Evolutionary conservation across 2,113 vertebrate species (phyloP).

Genomic region (Caranx ignobilis): DNA sequence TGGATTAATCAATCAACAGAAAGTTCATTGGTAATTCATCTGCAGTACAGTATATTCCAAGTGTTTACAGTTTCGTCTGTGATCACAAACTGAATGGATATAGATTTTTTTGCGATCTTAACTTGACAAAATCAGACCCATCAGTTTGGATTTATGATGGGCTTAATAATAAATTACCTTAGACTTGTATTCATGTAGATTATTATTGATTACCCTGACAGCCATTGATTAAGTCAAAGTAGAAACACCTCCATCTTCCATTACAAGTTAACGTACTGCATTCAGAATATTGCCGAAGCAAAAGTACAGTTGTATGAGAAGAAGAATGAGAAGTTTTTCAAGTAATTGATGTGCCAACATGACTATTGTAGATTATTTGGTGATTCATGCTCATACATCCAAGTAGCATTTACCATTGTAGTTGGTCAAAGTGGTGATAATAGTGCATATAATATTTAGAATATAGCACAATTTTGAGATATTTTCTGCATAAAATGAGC

Average conservation of each 20-base stretch:
- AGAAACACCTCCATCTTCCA: too few species aligned
- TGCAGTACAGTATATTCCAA: neutral
- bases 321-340: neutral
- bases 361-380: neutral
- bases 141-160: neutral
- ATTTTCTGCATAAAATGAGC: neutral
- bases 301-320: neutral
- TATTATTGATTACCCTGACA: too few species aligned
- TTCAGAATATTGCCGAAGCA: neutral
- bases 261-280: neutral
- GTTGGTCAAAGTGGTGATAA: neutral
- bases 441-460: neutral
- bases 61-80: neutral
- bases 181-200: too few species aligned
- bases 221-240: too few species aligned
- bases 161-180: too few species aligned
- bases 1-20: neutral
- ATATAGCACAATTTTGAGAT: neutral
- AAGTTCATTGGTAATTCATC: neutral
- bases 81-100: neutral
- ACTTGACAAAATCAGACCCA: neutral
- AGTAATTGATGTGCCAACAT: neutral
- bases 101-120: neutral
- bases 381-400: neutral
- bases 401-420: neutral